Conservation (phyloP, 2,113 vertebrate genomes). For the Marcusenius ussheri region DNA sequence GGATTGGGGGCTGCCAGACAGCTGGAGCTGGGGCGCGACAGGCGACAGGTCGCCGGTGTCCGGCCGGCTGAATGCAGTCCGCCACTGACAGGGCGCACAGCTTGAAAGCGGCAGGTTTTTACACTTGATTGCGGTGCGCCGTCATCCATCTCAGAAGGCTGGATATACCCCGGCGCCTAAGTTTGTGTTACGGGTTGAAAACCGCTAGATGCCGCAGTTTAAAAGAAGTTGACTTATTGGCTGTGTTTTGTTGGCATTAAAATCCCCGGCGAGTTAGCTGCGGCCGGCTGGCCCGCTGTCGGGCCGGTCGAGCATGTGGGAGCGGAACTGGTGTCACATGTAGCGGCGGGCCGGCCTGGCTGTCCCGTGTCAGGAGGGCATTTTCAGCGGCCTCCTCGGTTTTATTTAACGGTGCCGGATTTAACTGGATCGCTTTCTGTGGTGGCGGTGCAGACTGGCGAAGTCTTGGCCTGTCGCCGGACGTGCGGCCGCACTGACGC, state of each 20-base stretch:
- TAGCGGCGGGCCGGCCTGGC: not conserved
- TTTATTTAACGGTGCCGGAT: not conserved
- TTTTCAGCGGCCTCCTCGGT: not conserved
- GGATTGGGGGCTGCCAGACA: not conserved
- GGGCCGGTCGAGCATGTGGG: not conserved
- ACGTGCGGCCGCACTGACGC: not conserved
- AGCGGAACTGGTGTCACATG: not conserved
- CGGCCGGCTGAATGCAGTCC: not conserved
- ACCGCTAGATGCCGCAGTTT: not conserved
- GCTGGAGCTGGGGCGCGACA: not conserved
- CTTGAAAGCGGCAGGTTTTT: not conserved
- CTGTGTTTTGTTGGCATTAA: not conserved
- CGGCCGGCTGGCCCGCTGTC: not conserved
- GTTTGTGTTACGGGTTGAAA: not conserved
- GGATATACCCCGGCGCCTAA: not conserved
- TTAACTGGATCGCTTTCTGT: not conserved
- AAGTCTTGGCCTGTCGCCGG: not conserved
- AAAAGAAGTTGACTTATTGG: not conserved
- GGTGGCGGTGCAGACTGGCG: not conserved
- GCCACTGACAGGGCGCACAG: not conserved
- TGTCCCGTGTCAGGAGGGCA: not conserved
- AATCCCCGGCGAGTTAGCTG: not conserved
- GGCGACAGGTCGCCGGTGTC: not conserved
- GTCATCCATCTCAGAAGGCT: not conserved
- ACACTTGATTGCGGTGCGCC: not conserved